phyloP scores from a whole-genome alignment of 2,113 vertebrate genomes.

The Dromiciops gliroides region DNA sequence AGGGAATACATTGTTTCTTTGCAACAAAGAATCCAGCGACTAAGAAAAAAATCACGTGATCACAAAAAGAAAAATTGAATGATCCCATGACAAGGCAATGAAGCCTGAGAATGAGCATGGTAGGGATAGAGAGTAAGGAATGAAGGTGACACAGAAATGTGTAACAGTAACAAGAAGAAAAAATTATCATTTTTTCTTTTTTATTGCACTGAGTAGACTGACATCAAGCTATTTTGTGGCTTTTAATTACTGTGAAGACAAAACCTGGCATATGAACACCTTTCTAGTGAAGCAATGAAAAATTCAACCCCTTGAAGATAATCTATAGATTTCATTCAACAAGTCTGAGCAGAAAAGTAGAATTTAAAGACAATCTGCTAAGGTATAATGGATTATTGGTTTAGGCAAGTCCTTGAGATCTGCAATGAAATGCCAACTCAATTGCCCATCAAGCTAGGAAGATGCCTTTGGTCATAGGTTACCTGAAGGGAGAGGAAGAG shows the following conservation, averaged over 20 bases:
- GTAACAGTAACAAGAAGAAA: conserved; percentile 13
- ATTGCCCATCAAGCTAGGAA: too few species aligned
- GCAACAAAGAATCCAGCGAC: too few species aligned
- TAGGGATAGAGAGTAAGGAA: conserved; percentile 39
- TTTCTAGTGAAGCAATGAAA: conserved; percentile 18
- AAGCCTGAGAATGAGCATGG: conserved; percentile 34
- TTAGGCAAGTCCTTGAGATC: background rate
- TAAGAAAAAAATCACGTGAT: too few species aligned
- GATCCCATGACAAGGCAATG: conserved; percentile 4
- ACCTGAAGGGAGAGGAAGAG: background rate
- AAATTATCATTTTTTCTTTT: conserved; percentile 37
- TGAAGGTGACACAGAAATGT: background rate
- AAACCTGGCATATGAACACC: conserved; percentile 36
- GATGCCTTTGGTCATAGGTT: too few species aligned
- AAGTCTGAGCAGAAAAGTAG: conserved; percentile 31
- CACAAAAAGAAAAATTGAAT: too few species aligned
- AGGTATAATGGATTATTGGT: conserved; percentile 19
- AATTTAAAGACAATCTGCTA: background rate
- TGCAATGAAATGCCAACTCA: too few species aligned
- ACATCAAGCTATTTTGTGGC: conserved; percentile 2
- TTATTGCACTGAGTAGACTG: background rate
- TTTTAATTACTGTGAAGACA: conserved; percentile 43
- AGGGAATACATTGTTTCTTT: too few species aligned
- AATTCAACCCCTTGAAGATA: too few species aligned
- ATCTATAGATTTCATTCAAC: background rate